Evolutionary conservation across 2,113 vertebrate genomes (phyloP).

Genomic region (Hucho hucho): DNA sequence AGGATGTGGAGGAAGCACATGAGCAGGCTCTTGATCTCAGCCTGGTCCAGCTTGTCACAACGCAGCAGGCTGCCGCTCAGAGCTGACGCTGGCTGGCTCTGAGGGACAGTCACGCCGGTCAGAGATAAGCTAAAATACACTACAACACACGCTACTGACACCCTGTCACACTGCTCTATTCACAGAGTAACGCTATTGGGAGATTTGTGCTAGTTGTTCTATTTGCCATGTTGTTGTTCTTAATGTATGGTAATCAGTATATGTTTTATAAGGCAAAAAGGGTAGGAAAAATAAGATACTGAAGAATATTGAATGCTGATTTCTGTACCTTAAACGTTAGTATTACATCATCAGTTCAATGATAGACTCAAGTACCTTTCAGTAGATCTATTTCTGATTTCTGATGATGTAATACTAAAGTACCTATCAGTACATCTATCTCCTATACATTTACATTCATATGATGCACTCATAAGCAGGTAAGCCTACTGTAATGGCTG

Average conservation of each 20-base stretch:
- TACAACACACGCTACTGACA: slow-evolving; percentile 11
- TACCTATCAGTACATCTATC: not conserved
- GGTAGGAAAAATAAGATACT: too few species aligned
- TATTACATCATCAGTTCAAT: too few species aligned
- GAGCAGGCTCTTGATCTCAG: slow-evolving; percentile 92
- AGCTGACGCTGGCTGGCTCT: slow-evolving; percentile 82
- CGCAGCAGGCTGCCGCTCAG: slow-evolving; percentile 84
- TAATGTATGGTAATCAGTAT: too few species aligned
- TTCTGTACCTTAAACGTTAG: too few species aligned
- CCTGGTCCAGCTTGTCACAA: slow-evolving; percentile 91
- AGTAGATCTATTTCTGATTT: too few species aligned
- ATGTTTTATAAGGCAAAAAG: too few species aligned
- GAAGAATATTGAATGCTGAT: too few species aligned
- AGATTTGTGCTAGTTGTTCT: too few species aligned
- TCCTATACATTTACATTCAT: not conserved
- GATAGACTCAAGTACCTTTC: not conserved
- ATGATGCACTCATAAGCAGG: not conserved
- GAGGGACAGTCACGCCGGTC: slow-evolving; percentile 41
- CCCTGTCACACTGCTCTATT: not conserved
- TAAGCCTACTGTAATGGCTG: not conserved
- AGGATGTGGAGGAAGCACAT: slow-evolving; percentile 95
- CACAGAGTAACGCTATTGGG: too few species aligned
- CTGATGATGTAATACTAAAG: not conserved
- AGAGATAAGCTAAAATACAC: slow-evolving; percentile 4
- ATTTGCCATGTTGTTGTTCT: too few species aligned